Base-by-base conservation (phyloP, 2,113 vertebrate species). In the Stictonetta naevosa region DNA sequence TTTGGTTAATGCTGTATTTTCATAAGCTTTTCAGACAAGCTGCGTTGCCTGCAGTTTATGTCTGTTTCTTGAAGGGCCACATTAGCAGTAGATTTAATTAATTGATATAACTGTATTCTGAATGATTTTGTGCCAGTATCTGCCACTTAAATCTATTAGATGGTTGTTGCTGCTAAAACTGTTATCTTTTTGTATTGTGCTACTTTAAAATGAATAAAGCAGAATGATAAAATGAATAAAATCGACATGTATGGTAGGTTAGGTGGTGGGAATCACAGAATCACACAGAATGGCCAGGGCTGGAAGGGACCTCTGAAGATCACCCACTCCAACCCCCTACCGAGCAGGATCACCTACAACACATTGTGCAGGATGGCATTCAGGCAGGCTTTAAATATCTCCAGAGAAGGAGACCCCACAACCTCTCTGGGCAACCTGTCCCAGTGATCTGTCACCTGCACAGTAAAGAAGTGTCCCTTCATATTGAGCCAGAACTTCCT, bases 21-120 rank as follows among this genome's bases (percentile, higher is more conserved):
- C 14, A 5, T 52, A 40, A 77, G 40, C 23, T 74, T 66, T 56
- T 73, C 56, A 71, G 68, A 38, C 44, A 80, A 40, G 34, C 36
- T 91, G 40, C 2, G 1, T 53, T 10, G 36, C 68, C 68, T 68
- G 44, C 31, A 69, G 23, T 86, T 86, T 50, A 23, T 74, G 26
- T 53, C 23, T 66, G 26, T 55, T 94, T 76, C 81, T 89, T 67
- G 36, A 92, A 44, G 59, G 29, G 53, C 83, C 23, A 13, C 28
- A 44, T 93, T 83, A 83, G n/a, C 11, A 55, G 34, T 73, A 80
- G 53, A 81, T 81, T 71, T 95, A 71, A 93, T 95, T 88, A 88
- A 86, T 74, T 80, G 63, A 83, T 74, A 25, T 11, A 77, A 77
- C n/a, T 76, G 34, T 84, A 50, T 91, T 84, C 34, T 3, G 1